Evolutionary conservation across 2,113 vertebrate species (phyloP), one percentile per base, ranked within the genome.

Genomic region (Gadus macrocephalus): DNA sequence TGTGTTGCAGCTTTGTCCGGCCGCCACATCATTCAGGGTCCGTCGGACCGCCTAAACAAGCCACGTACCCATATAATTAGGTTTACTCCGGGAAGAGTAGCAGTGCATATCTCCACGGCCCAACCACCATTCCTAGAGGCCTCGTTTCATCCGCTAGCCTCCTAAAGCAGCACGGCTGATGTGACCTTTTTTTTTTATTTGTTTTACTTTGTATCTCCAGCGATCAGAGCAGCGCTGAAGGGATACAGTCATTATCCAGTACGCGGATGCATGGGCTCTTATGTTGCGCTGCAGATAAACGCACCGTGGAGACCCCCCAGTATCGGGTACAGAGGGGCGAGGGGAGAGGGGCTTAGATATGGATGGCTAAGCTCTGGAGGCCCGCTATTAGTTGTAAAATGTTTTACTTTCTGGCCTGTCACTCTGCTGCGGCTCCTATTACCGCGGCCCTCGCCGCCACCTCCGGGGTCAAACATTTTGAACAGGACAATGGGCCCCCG

Each of bases 401-500:
- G 91, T 91, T 92, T 91, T 87, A 92, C 89, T 92, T 92, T 92
- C 86, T 89, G 85, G 81, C 84, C 90, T 91, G 91, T 91, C 90
- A 91, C 90, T 92, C 86, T 81, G 90, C 87, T 89, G 86, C 28
- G 70, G 86, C 90, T 84, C 87, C 88, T 89, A 91, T 91, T 91
- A 92, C 88, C 88, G 90, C 89, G 84, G 81, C 8, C 59, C 85
- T 89, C 88, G 90, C 90, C 89, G 89, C 81, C 90, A 92, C 91
- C 91, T 90, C 87, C 87, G 90, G 38, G 92, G 92, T 92, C 91
- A 92, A 93, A 92, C 91, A 91, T 89, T 92, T 90, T 91, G 88
- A 91, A 11, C 86, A 83, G 77, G 83, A 93, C 92, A 93, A 92
- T 91, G 89, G 85, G 76, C 80, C 84, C 38, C 84, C 75, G 87